phyloP scores from a whole-genome alignment of 2,888 invertebrate species.

The Acrobasis consociella region DNA sequence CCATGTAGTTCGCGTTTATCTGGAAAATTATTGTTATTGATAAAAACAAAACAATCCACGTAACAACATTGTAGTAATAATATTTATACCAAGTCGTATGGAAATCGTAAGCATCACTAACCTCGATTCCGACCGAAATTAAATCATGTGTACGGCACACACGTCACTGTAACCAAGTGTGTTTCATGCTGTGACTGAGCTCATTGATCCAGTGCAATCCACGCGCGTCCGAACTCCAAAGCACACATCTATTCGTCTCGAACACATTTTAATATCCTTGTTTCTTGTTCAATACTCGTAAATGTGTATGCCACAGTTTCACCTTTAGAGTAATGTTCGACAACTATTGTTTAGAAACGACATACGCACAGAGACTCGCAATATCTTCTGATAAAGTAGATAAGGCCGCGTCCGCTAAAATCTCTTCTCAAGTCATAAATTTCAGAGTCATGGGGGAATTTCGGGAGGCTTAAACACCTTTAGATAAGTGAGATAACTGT shows the following conservation, averaged over 20 bases:
- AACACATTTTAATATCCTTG: slow-evolving; percentile 3
- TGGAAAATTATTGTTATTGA: slow-evolving; percentile 46
- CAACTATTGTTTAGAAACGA: slow-evolving; percentile 58
- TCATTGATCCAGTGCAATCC: slow-evolving; percentile 21
- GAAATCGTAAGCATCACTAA: slow-evolving; percentile 13
- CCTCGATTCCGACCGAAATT: slow-evolving; percentile 13
- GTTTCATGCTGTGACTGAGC: slow-evolving; percentile 4
- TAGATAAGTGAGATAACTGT: slow-evolving; percentile 79
- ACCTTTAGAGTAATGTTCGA: slow-evolving; percentile 34
- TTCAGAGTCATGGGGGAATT: slow-evolving; percentile 74
- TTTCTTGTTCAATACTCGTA: background rate
- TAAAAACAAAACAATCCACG: background rate
- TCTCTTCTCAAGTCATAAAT: slow-evolving; percentile 76
- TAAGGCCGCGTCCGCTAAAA: slow-evolving; percentile 70
- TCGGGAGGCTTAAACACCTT: slow-evolving; percentile 78
- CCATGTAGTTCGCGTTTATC: slow-evolving; percentile 56
- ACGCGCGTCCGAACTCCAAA: slow-evolving; percentile 1
- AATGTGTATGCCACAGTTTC: slow-evolving; percentile 19
- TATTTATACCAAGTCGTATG: slow-evolving; percentile 13
- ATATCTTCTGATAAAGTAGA: slow-evolving; percentile 76
- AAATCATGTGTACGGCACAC: slow-evolving; percentile 11
- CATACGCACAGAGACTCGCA: slow-evolving; percentile 57
- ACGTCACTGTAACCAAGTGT: slow-evolving; percentile 20
- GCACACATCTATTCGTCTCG: background rate
- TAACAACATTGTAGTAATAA: background rate